These are phyloP conservation scores for Penaeus japonicus DNA, from an alignment of 1,140 invertebrate genomes.

Conservation along the genomic window DNA sequence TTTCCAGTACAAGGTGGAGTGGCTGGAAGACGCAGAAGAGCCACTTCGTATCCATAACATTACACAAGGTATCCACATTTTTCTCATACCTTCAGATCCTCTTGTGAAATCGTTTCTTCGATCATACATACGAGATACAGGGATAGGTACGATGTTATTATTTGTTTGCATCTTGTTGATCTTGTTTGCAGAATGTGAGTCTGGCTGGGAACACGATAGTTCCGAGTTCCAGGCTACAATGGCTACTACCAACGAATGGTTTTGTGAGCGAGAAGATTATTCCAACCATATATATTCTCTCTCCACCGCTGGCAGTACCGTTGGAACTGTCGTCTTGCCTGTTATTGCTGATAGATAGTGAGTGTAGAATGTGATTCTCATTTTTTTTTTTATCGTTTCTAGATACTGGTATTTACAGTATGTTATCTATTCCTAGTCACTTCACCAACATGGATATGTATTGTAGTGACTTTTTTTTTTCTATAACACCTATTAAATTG, in stretches of 20 bases:
- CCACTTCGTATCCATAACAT: neutral
- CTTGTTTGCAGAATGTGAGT: neutral
- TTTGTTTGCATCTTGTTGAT: neutral
- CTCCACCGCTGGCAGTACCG: neutral
- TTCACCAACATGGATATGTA: too few species aligned
- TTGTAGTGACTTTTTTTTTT: neutral
- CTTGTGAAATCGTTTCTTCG: too few species aligned
- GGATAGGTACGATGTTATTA: neutral
- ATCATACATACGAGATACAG: neutral
- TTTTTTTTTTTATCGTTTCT: neutral
- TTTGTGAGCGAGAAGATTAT: neutral
- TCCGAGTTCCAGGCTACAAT: neutral
- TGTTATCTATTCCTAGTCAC: neutral
- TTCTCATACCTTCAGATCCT: too few species aligned
- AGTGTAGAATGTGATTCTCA: neutral
- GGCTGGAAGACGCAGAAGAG: neutral
- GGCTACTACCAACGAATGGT: neutral
- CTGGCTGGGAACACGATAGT: neutral
- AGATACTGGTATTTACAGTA: neutral
- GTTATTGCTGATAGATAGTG: neutral
- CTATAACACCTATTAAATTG: too few species aligned
- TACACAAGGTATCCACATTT: neutral
- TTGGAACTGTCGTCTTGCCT: neutral
- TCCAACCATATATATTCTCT: neutral
- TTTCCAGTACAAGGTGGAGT: neutral